Conservation (phyloP, 2,888 invertebrate species). For the Drosophila rubida region DNA sequence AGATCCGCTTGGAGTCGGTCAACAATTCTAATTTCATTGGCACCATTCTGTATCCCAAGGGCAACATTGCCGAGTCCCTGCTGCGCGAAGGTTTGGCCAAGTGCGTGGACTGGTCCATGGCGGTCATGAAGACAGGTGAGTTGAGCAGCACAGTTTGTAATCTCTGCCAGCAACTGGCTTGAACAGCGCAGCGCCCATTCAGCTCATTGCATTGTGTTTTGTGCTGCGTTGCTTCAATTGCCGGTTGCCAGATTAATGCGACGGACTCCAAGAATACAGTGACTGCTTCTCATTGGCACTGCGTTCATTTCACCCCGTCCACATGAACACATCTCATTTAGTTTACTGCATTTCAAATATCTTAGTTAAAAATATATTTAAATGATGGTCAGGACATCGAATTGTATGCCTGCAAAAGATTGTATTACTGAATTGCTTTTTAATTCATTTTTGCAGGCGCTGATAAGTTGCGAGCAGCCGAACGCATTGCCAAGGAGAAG, state of each 20-base stretch:
- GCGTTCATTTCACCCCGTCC: constrained; percentile 84
- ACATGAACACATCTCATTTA: constrained; percentile 56
- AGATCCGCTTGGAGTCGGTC: constrained; percentile 95
- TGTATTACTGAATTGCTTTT: no score
- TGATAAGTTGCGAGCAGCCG: constrained; percentile 93
- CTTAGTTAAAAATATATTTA: no score
- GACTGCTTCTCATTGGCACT: constrained; percentile 46
- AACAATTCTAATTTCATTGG: constrained; percentile 98
- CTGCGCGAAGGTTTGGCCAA: constrained; percentile 96
- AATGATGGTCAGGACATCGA: no score
- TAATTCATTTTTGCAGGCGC: constrained; percentile 86
- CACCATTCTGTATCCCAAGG: constrained; percentile 95
- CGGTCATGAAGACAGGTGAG: constrained; percentile 89
- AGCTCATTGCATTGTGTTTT: constrained; percentile 50
- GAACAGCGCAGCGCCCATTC: constrained; percentile 54
- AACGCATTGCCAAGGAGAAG: constrained; percentile 94
- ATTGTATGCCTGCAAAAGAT: no score
- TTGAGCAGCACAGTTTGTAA: constrained; percentile 5
- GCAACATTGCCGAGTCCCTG: constrained; percentile 97
- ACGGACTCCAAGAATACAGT: constrained; percentile 83
- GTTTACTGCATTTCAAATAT: background rate
- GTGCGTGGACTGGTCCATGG: constrained; percentile 97
- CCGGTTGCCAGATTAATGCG: constrained; percentile 77
- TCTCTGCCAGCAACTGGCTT: constrained; percentile 42
- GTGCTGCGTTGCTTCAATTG: constrained; percentile 48